Percentiles rank a stretch among this genome's conserved stretches.
Conservation (phyloP, 2,888 invertebrate species). For the Euplexia lucipara region DNA sequence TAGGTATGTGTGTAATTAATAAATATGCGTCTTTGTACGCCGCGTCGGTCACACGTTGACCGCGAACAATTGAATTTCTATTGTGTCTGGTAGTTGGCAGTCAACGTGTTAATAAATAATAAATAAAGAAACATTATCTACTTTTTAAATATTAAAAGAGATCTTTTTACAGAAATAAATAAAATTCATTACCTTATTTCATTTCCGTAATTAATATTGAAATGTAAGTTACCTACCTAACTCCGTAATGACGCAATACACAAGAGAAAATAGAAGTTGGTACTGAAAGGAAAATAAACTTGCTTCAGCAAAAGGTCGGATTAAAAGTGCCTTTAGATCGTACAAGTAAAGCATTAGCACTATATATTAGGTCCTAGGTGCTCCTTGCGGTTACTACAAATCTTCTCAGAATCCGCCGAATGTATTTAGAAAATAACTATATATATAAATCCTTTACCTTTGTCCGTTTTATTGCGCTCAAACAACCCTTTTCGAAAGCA, state of each 20-base stretch:
- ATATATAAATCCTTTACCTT: slow-evolving; percentile 45
- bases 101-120: too few relatives aligned
- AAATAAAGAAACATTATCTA: too few relatives aligned
- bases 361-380: slow-evolving; percentile 36
- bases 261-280: slow-evolving; percentile 3
- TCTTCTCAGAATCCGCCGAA: slow-evolving; percentile 36
- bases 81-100: too few relatives aligned
- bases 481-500: slow-evolving; percentile 30
- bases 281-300: slow-evolving; percentile 28
- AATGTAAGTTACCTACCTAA: too few relatives aligned
- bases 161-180: too few relatives aligned
- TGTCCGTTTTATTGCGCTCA: slow-evolving; percentile 28
- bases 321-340: slow-evolving; percentile 17
- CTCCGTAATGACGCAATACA: neutral
- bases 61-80: too few relatives aligned
- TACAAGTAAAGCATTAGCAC: slow-evolving; percentile 38
- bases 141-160: too few relatives aligned
- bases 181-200: too few relatives aligned
- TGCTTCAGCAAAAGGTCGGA: slow-evolving; percentile 13
- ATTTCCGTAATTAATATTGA: too few relatives aligned
- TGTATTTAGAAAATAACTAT: slow-evolving; percentile 55
- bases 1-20: too few relatives aligned
- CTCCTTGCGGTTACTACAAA: slow-evolving; percentile 52
- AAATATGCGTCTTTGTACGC: too few relatives aligned
- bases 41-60: too few relatives aligned